These are phyloP conservation scores for Drepanosiphum platanoidis DNA, from an alignment of 2,888 invertebrate species.

Conservation along the genomic window DNA sequence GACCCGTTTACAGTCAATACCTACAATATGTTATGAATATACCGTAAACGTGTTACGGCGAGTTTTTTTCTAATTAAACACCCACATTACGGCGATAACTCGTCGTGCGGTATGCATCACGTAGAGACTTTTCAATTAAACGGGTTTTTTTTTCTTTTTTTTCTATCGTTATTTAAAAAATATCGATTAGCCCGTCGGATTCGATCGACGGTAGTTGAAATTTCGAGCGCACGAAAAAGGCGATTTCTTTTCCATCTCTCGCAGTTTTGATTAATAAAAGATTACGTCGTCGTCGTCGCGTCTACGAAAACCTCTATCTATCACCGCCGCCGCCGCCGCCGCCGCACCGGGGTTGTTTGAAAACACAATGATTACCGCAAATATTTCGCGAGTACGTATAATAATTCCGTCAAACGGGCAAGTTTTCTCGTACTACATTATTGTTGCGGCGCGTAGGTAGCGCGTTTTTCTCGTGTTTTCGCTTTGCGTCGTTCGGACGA, in stretches of 20 bases:
- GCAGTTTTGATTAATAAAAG: not conserved
- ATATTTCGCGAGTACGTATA: not conserved
- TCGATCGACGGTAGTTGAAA: not conserved
- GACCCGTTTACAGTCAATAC: not conserved
- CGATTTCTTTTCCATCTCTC: not conserved
- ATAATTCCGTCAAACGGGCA: not conserved
- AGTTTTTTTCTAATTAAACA: conserved; percentile 23
- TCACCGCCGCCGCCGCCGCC: too few species aligned
- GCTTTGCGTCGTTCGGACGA: too few species aligned
- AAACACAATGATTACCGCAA: not conserved
- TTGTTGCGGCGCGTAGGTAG: not conserved
- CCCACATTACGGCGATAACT: conserved; percentile 1
- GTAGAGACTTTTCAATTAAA: conserved; percentile 4
- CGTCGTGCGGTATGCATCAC: not conserved
- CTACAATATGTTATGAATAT: not conserved
- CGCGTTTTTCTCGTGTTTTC: not conserved
- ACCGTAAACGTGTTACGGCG: not conserved
- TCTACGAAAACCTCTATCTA: not conserved
- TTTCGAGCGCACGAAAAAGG: not conserved
- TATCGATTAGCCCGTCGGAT: conserved; percentile 1
- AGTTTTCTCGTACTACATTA: not conserved
- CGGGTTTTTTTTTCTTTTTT: too few species aligned
- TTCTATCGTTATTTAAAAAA: not conserved
- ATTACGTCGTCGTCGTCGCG: not conserved
- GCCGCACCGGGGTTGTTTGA: not conserved